Percentiles rank a stretch among this genome's conserved stretches.
Evolutionary conservation across 1,140 invertebrate genomes (phyloP).

Genomic region (roundworm (Caenorhabditis elegans)): WBcel235 BX284606.5:7721501-7722000

Average conservation of each 20-base stretch:
- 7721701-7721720: slow-evolving; percentile 64
- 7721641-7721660: slow-evolving; percentile 60
- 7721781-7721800: slow-evolving; percentile 56
- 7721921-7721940: slow-evolving; percentile 57
- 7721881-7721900: slow-evolving; percentile 60
- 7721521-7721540: no score
- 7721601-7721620: slow-evolving; percentile 58
- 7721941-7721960: slow-evolving; percentile 60
- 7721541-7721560: no score
- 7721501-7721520: no score
- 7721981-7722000: slow-evolving; percentile 32
- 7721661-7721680: slow-evolving; percentile 62
- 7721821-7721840: slow-evolving; percentile 58
- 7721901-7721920: slow-evolving; percentile 64
- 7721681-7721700: slow-evolving; percentile 61
- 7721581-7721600: slow-evolving; percentile 64
- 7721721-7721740: slow-evolving; percentile 65
- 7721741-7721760: slow-evolving; percentile 63
- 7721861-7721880: slow-evolving; percentile 51
- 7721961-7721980: not conserved
- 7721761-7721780: slow-evolving; percentile 59
- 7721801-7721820: slow-evolving; percentile 65
- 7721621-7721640: slow-evolving; percentile 65
- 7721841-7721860: slow-evolving; percentile 59
- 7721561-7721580: slow-evolving; percentile 66